Base-by-base conservation (phyloP, 2,888 invertebrate species). In the Cataglyphis albicans region DNA sequence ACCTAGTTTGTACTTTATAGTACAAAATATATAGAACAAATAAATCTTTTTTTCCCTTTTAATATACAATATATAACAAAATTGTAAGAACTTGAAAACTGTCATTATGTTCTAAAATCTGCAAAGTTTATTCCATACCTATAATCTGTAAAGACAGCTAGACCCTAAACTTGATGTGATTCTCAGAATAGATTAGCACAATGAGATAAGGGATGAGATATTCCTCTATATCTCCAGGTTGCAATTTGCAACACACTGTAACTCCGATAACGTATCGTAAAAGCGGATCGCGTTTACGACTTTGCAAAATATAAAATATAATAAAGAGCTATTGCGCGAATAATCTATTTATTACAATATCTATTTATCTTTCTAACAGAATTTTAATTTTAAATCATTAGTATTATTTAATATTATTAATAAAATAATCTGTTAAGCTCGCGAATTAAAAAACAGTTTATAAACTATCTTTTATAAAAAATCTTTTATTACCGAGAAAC, bases 121-220 rank as follows among this genome's bases (percentile, higher is more conserved):
- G n/a, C 55, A 3, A 15, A 18, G 21, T 32, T 48, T n/a, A 67
- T 52, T 38, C 9, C 10, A 29, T 15, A n/a, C 25, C 10, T 35
- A 3, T 44, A 25, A 68, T 68, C 55, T 21, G 41, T 55, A 9
- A 68, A 41, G 57, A 68, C 57, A 55, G 10, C 48, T 21, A 68
- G 55, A 65, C n/a, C 5, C 29, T 21, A 76, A 68, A 76, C 68
- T 68, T 41, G 68, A 68, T 68, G 29, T 21, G 68, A 67, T 67
- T 75, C 18, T 35, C 65, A 12, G 48, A 64, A 32, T 9, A 76
- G 76, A 76, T 68, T 68, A 76, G 55, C 41, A 41, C 29, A 76
- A 32, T n/a, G 55, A 57, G 68, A 76, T 76, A 76, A 68, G 70
- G 41, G 15, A 55, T 29, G 75, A 67, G 55, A 55, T 3, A 12